Evolutionary conservation across 1,140 invertebrate species (phyloP), one percentile per base, ranked within the genome.

Genomic region (Cyrtorhinus lividipennis): DNA sequence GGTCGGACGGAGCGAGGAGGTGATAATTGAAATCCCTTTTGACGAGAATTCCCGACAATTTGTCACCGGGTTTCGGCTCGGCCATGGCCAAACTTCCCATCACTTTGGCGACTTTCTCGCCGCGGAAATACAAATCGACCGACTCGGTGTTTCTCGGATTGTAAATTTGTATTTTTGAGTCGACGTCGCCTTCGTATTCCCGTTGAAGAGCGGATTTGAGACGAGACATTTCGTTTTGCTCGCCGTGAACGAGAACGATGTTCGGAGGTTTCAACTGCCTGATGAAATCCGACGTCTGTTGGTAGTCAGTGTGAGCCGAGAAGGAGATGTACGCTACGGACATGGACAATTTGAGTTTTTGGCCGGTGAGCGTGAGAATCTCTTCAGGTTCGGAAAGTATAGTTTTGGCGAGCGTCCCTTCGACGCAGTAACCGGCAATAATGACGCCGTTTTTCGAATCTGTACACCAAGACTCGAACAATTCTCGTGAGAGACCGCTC

Each of bases 251-350:
- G 22, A 99, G 77, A 13, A 97, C 91, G 56, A 99, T 90, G 77
- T 99, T 94, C 0, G 92, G 87, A 18, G 97, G 96, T 72, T 92
- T 94, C 15, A 99, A 75, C 38, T 87, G 83, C 26, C 92, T 80
- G 64, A 99, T 91, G 71, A 99, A 99, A 76, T 98, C 95, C 23
- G 90, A 94, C 0, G 96, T 99, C 77, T 99, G 96, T 71, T 96
- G 88, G 74, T 98, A 99, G 75, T 99, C 97, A 0, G 96, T 98
- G 72, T 99, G 97, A 1, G 97, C 97, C 0, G 95, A 98, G 75
- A 99, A 99, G 0, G 94, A 98, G 68, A 99, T 99, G 72, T 99
- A 99, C 75, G 98, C 95, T 0, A 99, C 95, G 0, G 93, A 95
- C 88, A 95, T 92, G 75, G 96, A 96, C 2, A 98, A 75, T 0